Evolutionary conservation across 64 coral and sea anemone species (phyloP).

Genomic region (Stichodactyla mertensii): DNA sequence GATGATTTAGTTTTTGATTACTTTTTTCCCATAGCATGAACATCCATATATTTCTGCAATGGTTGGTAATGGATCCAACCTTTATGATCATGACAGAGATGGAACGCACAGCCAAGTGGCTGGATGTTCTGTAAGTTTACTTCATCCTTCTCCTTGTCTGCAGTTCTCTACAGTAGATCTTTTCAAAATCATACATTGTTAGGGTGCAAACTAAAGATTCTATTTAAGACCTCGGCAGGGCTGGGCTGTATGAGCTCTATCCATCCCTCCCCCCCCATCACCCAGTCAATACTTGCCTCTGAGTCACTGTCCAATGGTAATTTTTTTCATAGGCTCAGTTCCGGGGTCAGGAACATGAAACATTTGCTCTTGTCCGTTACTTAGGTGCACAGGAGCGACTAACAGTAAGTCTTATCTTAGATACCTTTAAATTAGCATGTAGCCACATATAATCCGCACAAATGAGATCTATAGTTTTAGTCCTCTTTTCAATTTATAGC

Average conservation of each 20-base stretch:
- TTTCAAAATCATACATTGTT: too few species aligned
- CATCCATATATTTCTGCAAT: constrained; percentile 93
- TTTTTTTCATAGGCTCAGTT: constrained; percentile 60
- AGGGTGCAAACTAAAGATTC: background rate
- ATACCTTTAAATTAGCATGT: background rate
- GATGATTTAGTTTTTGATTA: background rate
- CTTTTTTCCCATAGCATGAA: constrained; percentile 59
- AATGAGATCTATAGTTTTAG: too few species aligned
- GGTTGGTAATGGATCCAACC: constrained; percentile 73
- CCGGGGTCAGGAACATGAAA: constrained; percentile 72
- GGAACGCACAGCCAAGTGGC: constrained; percentile 85
- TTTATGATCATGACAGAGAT: constrained; percentile 91
- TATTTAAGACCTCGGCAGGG: too few species aligned
- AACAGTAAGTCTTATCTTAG: constrained; percentile 54
- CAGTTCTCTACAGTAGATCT: background rate
- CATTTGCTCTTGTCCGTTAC: constrained; percentile 82
- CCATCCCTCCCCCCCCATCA: too few species aligned
- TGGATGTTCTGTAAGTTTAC: constrained; percentile 79
- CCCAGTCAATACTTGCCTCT: too few species aligned
- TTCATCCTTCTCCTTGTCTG: background rate
- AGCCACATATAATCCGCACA: too few species aligned
- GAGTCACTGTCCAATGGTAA: too few species aligned
- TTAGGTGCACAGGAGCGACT: constrained; percentile 65
- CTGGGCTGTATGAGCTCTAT: too few species aligned
- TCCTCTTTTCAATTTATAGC: too few species aligned